Percentiles rank a stretch among this genome's conserved stretches.
Conservation (phyloP, 2,888 invertebrate species). For the Macrosoma leucophasiata region DNA sequence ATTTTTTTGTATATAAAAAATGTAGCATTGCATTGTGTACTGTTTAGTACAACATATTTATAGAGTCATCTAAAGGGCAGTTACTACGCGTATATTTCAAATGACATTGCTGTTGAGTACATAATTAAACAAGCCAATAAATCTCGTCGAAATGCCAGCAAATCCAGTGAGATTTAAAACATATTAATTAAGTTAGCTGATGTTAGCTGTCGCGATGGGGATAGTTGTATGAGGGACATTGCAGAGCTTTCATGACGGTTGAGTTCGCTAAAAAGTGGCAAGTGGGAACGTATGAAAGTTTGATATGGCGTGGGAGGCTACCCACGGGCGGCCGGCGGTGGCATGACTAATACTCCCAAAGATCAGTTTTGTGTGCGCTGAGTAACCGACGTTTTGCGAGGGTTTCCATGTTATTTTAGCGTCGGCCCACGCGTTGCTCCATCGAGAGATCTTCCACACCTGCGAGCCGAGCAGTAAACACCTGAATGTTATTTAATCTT, state of each 20-base stretch:
- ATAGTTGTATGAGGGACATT: background rate
- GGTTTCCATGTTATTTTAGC: constrained; percentile 65
- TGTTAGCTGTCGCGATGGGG: background rate
- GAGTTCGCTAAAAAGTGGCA: too few species aligned
- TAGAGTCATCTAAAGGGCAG: too few species aligned
- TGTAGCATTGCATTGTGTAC: too few species aligned
- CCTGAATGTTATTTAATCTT: constrained; percentile 63
- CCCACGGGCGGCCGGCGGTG: constrained; percentile 58
- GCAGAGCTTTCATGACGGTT: too few species aligned
- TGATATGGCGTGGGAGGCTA: constrained; percentile 67
- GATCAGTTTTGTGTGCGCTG: constrained; percentile 48
- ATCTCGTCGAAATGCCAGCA: too few species aligned
- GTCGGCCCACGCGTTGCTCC: constrained; percentile 50
- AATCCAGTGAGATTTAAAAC: too few species aligned
- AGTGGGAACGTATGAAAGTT: constrained; percentile 63
- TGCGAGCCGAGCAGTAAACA: constrained; percentile 52
- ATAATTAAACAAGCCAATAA: too few species aligned
- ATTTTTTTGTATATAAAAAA: too few species aligned
- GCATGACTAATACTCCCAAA: constrained; percentile 56
- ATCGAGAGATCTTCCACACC: constrained; percentile 61
- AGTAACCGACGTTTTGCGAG: constrained; percentile 49
- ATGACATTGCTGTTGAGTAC: too few species aligned
- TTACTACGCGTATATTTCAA: too few species aligned
- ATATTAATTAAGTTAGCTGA: too few species aligned
- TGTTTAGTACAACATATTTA: too few species aligned